These are phyloP conservation scores for Laupala kohalensis DNA, from an alignment of 1,140 invertebrate genomes.

Conservation along the genomic window DNA sequence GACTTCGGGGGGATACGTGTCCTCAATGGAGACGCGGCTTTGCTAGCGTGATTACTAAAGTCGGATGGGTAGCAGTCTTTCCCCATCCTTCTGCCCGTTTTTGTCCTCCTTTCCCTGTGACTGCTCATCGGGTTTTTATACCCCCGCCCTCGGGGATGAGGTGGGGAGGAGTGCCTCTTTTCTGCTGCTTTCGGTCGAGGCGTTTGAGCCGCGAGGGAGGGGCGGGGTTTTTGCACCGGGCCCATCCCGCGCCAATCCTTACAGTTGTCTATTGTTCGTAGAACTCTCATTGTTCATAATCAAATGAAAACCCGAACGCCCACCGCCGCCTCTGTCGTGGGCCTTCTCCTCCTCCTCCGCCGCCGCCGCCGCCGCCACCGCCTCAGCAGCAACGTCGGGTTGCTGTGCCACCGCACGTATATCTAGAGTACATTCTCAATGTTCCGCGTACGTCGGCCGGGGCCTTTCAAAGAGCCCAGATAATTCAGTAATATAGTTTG, in stretches of 20 bases:
- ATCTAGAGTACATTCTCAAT: conserved; percentile 8
- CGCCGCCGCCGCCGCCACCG: not conserved
- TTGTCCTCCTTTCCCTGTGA: not conserved
- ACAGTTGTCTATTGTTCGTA: conserved; percentile 15
- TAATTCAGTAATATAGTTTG: conserved; percentile 19
- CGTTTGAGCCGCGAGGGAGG: not conserved
- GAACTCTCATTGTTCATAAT: conserved; percentile 16
- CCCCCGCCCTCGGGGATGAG: not conserved
- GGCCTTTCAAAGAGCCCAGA: conserved; percentile 13
- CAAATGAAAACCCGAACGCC: conserved; percentile 14
- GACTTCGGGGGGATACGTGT: too few relatives aligned
- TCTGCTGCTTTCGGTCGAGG: not conserved
- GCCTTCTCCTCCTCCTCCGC: not conserved
- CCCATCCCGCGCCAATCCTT: conserved; percentile 9
- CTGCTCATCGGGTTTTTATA: conserved; percentile 3
- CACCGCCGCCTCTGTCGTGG: too few relatives aligned
- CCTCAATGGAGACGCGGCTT: too few relatives aligned
- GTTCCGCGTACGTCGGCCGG: conserved; percentile 6
- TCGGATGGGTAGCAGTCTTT: not conserved
- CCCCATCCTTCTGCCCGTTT: not conserved
- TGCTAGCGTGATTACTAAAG: not conserved
- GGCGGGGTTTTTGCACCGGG: not conserved
- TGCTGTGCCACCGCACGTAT: conserved; percentile 5
- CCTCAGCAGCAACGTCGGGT: not conserved
- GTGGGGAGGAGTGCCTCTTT: not conserved